Base-by-base conservation (phyloP, 2,113 vertebrate species). In the Parus major region DNA sequence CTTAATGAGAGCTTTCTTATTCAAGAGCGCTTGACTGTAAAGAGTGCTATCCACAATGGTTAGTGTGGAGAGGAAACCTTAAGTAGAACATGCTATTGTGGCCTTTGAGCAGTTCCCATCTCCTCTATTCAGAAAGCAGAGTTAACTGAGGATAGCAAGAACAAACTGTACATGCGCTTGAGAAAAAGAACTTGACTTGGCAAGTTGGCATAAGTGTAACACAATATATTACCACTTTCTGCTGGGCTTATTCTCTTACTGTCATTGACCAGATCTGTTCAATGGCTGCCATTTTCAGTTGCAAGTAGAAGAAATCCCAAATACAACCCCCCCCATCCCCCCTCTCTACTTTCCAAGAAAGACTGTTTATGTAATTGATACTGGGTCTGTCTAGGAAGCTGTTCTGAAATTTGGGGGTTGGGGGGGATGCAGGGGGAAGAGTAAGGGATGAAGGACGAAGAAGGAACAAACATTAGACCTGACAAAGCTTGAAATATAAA, bases 401-500 rank as follows among this genome's bases (percentile, higher is more conserved):
- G 77, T 63, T 91, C 53, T 0, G 53, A 94, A 96, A 96, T 91
- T 83, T 75, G 75, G 9, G 84, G 12, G 15, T 17, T 4, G 5
- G 33, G 22, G 44, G 59, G 70, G n/a, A 31, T 50, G 55, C 52
- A 75, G 68, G 29, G 72, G 33, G 39, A 86, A 94, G 64, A 86
- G 52, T 41, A 76, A 78, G 56, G 24, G 60, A 68, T 93, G 80
- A 86, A 73, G 56, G 57, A 81, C 57, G 92, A 88, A 86, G 76
- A 41, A 96, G 69, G 87, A 91, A 64, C 92, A 95, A 94, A 86
- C 96, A 96, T 97, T 96, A 72, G 96, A 96, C 88, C 94, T 96
- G 96, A 96, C 96, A 97, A 98, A 98, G 97, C 98, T 97, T 97
- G 97, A 97, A 98, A 97, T 96, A 97, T 95, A 95, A 98, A 98